Evolutionary conservation across 2,797 vertebrate species (phyloP), one percentile per base, ranked within the genome.

Genomic region (Muraenolepis orangiensis): DNA sequence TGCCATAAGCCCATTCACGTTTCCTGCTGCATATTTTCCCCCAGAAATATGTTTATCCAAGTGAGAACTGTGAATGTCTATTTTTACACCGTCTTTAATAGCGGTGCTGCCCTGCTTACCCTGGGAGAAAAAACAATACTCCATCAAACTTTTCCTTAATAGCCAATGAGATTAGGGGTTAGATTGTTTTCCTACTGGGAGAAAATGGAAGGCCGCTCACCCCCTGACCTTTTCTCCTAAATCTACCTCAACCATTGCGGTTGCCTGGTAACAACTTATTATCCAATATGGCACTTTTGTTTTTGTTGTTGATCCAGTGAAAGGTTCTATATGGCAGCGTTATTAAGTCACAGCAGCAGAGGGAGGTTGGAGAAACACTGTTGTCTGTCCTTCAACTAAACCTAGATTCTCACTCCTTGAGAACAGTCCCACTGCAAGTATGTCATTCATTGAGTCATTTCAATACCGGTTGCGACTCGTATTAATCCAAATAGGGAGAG

Each of bases 211-310:
- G 75, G 67, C 80, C 78, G 74, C 77, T 88, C 78, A 87, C 83
- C 87, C 77, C 46, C 12, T 89, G 86, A 91, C 92, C 91, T 83
- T 84, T 84, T 51, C 74, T 85, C 29, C 23, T 76, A 83, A 82
- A 81, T n/a, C 42, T 46, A 77, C 85, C 76, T 85, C 78, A n/a
- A n/a, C n/a, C 87, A 61, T 85, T 85, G 87, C 84, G 84, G 90
- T 81, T 86, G 86, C 87, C 87, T 87, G 88, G 91, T 92, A 90
- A 92, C 87, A 90, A 90, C 86, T 90, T 92, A 90, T 92, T 92
- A 89, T 90, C 85, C 84, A 91, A 84, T 84, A 80, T 80, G 82
- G 83, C 81, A 83, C 86, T 74, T 70, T n/a, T n/a, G n/a, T 87
- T 87, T 87, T 83, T 87, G 86, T 86, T 83, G 74, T 87, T 80